A percentile compares a stretch with the other conserved stretches of the same genome.
phyloP scores from a whole-genome alignment of 2,888 invertebrate genomes.

The Neuroscelio doddi region DNA sequence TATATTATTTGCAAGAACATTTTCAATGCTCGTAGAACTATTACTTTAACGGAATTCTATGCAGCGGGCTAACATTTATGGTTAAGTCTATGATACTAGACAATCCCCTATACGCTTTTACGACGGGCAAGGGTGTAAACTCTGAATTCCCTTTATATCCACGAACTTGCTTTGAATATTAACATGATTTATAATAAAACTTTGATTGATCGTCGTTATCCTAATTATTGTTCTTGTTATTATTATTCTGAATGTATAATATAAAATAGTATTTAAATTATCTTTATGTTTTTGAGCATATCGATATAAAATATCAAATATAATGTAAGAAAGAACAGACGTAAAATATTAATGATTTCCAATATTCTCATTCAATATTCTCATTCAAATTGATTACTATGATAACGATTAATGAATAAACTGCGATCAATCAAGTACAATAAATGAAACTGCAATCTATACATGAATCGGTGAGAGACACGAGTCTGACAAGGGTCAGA shows the following conservation, averaged over 20 bases:
- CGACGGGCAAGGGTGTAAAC: constrained; percentile 40
- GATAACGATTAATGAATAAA: not conserved
- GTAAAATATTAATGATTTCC: too few species aligned
- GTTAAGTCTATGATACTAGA: constrained; percentile 41
- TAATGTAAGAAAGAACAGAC: too few species aligned
- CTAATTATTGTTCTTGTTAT: too few species aligned
- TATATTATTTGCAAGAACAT: constrained; percentile 35
- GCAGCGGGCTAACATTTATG: constrained; percentile 35
- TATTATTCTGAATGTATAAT: too few species aligned
- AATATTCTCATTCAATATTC: too few species aligned
- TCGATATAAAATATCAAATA: too few species aligned
- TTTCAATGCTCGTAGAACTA: constrained; percentile 17
- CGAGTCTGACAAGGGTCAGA: not conserved
- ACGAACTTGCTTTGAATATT: constrained; percentile 38
- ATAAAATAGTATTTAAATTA: too few species aligned
- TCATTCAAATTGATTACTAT: not conserved
- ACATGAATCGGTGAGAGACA: not conserved
- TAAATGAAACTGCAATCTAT: not conserved
- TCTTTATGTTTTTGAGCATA: too few species aligned
- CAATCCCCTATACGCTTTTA: constrained; percentile 45
- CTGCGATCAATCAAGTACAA: not conserved
- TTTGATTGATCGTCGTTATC: constrained; percentile 21
- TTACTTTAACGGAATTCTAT: constrained; percentile 38
- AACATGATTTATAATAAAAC: constrained; percentile 30
- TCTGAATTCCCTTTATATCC: constrained; percentile 31